Evolutionary conservation across 1,140 invertebrate genomes (phyloP).

Genomic region (Centruroides vittatus): DNA sequence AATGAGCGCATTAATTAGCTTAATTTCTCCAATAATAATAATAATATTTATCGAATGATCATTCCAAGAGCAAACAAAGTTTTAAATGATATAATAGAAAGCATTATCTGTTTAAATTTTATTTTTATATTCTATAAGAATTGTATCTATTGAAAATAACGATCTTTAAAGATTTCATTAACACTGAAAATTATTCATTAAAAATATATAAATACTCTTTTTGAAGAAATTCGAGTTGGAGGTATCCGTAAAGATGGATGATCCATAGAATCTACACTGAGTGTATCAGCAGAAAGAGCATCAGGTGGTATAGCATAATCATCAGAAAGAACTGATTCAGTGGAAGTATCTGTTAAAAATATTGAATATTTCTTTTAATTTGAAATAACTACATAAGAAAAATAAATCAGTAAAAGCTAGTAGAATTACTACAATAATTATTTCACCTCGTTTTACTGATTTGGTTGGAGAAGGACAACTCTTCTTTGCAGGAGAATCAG

Average conservation of each 20-base stretch:
- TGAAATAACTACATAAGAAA: too few relatives aligned
- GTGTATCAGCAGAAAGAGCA: constrained; percentile 40
- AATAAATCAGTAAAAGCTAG: too few relatives aligned
- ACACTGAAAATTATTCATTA: too few relatives aligned
- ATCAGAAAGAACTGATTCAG: constrained; percentile 83
- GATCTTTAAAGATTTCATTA: too few relatives aligned
- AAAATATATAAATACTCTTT: too few relatives aligned
- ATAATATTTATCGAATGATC: neutral
- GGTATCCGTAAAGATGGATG: neutral
- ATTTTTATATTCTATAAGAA: too few relatives aligned
- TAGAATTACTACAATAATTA: neutral
- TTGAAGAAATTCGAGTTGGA: too few relatives aligned
- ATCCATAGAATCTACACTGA: constrained; percentile 15
- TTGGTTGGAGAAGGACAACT: constrained; percentile 62
- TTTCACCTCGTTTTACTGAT: constrained; percentile 48
- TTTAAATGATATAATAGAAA: too few relatives aligned
- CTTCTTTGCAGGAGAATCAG: constrained; percentile 60
- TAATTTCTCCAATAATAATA: neutral
- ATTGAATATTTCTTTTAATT: too few relatives aligned
- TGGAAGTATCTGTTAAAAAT: constrained; percentile 42
- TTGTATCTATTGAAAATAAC: too few relatives aligned
- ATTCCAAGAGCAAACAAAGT: too few relatives aligned
- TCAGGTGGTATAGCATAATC: constrained; percentile 93
- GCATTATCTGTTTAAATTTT: too few relatives aligned
- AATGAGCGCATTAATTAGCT: neutral